Percentiles rank a stretch among this genome's conserved stretches.
phyloP scores from a whole-genome alignment of 1,140 invertebrate species.

The Antheraea pernyi region DNA sequence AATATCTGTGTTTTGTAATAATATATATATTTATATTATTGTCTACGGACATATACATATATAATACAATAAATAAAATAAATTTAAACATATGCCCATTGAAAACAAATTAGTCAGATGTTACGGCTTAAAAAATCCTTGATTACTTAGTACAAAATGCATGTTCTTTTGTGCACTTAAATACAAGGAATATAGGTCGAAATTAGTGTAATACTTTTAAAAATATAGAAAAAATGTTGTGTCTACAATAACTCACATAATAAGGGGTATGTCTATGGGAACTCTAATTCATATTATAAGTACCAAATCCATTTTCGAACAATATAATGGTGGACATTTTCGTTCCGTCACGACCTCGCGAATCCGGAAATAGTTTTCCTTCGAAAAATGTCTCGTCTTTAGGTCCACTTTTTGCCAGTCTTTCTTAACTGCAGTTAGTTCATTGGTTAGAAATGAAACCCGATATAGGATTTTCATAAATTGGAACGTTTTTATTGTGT shows the following conservation, averaged over 20 bases:
- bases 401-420: conserved; percentile 13
- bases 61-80: too few relatives aligned
- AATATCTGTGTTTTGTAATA: conserved; percentile 16
- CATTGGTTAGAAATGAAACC: conserved; percentile 5
- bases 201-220: too few relatives aligned
- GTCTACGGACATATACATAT: not conserved
- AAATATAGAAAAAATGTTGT: too few relatives aligned
- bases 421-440: conserved; percentile 2
- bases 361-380: conserved; percentile 27
- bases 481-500: too few relatives aligned
- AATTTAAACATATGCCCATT: too few relatives aligned
- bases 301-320: not conserved
- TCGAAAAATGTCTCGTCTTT: conserved; percentile 2
- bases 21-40: not conserved
- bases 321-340: conserved; percentile 13
- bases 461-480: conserved; percentile 18
- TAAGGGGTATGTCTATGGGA: too few relatives aligned
- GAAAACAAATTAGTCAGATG: too few relatives aligned
- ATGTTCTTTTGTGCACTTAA: too few relatives aligned
- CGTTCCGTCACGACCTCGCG: conserved; percentile 5
- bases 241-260: too few relatives aligned
- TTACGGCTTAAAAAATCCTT: too few relatives aligned
- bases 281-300: not conserved
- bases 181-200: too few relatives aligned
- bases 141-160: too few relatives aligned